These are phyloP conservation scores for Equus quagga DNA, from an alignment of 2,113 vertebrate genomes.

Conservation along the genomic window DNA sequence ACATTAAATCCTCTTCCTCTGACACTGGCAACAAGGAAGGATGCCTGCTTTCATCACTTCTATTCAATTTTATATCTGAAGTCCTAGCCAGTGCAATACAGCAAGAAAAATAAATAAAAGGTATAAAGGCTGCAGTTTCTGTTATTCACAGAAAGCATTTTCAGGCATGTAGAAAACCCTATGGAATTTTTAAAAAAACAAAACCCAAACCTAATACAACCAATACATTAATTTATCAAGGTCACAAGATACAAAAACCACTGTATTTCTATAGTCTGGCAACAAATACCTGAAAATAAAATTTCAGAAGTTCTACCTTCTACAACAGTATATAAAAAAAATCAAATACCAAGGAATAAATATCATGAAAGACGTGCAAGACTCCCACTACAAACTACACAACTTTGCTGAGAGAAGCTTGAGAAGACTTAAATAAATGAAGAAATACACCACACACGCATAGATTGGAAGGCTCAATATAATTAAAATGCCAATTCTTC, in stretches of 20 bases:
- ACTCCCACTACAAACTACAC: neutral
- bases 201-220: neutral
- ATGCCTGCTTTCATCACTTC: neutral
- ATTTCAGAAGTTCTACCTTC: neutral
- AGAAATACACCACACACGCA: neutral
- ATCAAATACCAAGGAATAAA: slow-evolving; percentile 36
- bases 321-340: slow-evolving; percentile 16
- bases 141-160: slow-evolving; percentile 12
- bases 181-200: neutral
- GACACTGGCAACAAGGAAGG: neutral
- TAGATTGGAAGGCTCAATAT: neutral
- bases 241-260: neutral
- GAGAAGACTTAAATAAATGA: slow-evolving; percentile 6
- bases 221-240: neutral
- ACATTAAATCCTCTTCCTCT: neutral
- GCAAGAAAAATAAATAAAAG: slow-evolving; percentile 37
- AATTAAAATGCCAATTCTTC: neutral
- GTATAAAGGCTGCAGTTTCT: neutral
- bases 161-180: neutral
- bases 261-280: neutral
- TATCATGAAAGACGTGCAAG: slow-evolving; percentile 1
- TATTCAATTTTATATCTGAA: slow-evolving; percentile 11
- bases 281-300: slow-evolving; percentile 32
- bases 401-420: neutral
- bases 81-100: neutral